phyloP scores from a whole-genome alignment of 2,888 invertebrate species.

The Cerceris rybyensis region DNA sequence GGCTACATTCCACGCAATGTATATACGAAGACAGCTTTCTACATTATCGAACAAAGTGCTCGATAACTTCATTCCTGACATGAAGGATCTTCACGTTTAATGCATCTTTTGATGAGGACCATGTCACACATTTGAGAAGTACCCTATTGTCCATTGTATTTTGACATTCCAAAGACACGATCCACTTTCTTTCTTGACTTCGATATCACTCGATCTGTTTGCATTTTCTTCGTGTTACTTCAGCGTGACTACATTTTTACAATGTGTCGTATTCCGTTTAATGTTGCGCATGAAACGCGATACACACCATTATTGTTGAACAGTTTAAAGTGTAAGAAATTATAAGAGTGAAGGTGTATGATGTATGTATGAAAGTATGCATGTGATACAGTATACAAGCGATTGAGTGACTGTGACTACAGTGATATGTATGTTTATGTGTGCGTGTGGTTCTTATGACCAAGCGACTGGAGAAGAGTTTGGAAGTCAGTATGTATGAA shows the following conservation, averaged over 20 bases:
- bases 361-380: too few relatives aligned
- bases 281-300: background rate
- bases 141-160: constrained; percentile 47
- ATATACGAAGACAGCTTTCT: constrained; percentile 10
- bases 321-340: too few relatives aligned
- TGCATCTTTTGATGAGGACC: constrained; percentile 49
- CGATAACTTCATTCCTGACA: constrained; percentile 29
- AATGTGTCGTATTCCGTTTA: background rate
- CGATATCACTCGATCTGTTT: constrained; percentile 37
- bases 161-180: constrained; percentile 34
- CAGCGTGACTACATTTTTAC: background rate
- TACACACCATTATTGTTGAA: too few relatives aligned
- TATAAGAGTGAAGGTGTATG: too few relatives aligned
- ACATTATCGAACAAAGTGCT: constrained; percentile 6
- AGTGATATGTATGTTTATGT: too few relatives aligned
- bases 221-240: background rate
- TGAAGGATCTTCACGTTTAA: constrained; percentile 50
- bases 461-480: too few relatives aligned
- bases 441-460: too few relatives aligned
- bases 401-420: too few relatives aligned
- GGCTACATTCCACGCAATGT: constrained; percentile 31
- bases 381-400: too few relatives aligned
- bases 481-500: too few relatives aligned
- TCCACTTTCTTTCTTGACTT: constrained; percentile 29
- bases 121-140: constrained; percentile 34